Conservation (phyloP, 2,113 vertebrate genomes). For the Thermophis baileyi region DNA sequence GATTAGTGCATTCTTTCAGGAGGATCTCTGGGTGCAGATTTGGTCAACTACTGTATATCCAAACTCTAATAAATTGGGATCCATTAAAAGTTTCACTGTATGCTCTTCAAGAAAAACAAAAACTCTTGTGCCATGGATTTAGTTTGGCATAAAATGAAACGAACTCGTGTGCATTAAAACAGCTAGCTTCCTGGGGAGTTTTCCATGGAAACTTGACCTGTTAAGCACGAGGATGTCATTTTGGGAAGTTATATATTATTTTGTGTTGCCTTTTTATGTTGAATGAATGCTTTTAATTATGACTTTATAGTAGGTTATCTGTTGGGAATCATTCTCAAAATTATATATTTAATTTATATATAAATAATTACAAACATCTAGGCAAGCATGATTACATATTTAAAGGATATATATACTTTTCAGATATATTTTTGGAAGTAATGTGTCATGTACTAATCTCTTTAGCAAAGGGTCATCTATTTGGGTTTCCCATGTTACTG, state of each 20-base stretch:
- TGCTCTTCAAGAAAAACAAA: background rate
- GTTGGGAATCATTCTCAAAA: background rate
- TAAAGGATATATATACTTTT: background rate
- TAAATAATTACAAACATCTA: background rate
- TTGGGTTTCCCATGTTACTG: background rate
- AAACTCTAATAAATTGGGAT: background rate
- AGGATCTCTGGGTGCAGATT: background rate
- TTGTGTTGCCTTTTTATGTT: background rate
- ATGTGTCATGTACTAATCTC: background rate
- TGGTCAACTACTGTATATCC: background rate
- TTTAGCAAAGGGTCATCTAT: background rate
- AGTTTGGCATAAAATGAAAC: background rate
- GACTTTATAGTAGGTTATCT: background rate
- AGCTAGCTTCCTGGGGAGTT: background rate
- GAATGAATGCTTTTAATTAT: background rate
- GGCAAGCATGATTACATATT: background rate
- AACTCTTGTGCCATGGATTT: background rate
- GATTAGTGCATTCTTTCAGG: background rate
- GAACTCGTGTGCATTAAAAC: background rate
- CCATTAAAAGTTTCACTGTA: background rate
- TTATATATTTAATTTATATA: background rate
- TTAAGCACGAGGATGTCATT: background rate
- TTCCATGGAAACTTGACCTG: background rate
- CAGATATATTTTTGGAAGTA: background rate
- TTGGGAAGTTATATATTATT: background rate